Percentiles rank a stretch among this genome's conserved stretches.
Evolutionary conservation across 2,113 vertebrate genomes (phyloP).

Genomic region (Sitta europaea): DNA sequence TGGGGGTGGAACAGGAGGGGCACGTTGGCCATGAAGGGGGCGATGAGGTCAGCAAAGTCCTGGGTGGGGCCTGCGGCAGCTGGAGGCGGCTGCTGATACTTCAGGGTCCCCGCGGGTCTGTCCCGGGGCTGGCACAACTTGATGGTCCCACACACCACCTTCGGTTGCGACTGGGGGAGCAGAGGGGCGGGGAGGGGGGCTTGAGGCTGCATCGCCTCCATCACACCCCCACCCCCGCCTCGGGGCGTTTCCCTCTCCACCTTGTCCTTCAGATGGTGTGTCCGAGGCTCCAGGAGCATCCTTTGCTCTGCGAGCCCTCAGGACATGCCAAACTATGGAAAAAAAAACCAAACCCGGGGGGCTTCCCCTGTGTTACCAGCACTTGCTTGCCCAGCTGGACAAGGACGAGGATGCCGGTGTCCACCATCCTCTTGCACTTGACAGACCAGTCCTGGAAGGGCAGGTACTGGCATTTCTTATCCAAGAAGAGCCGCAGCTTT

Average conservation of each 20-base stretch:
- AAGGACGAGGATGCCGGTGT: slow-evolving; percentile 81
- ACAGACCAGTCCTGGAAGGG: slow-evolving; percentile 74
- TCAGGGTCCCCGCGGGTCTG: slow-evolving; percentile 50
- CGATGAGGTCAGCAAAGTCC: slow-evolving; percentile 61
- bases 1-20: slow-evolving; percentile 83
- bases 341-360: background rate
- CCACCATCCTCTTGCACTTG: slow-evolving; percentile 86
- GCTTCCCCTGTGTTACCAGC: slow-evolving; percentile 70
- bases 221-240: no score
- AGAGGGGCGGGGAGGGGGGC: background rate
- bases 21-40: slow-evolving; percentile 82
- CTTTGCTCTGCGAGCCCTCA: background rate
- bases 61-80: slow-evolving; percentile 68
- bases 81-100: slow-evolving; percentile 34
- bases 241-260: background rate
- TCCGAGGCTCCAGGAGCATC: background rate
- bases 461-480: slow-evolving; percentile 86
- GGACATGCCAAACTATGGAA: background rate
- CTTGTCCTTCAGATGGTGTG: background rate
- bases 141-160: slow-evolving; percentile 76
- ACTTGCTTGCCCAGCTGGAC: slow-evolving; percentile 83
- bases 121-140: slow-evolving; percentile 72
- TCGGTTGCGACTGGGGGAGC: slow-evolving; percentile 70
- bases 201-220: background rate
- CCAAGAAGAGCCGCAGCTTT: slow-evolving; percentile 81